These are phyloP conservation scores for Rhyacichthys aspro DNA, from an alignment of 2,797 vertebrate genomes.

Conservation along the genomic window DNA sequence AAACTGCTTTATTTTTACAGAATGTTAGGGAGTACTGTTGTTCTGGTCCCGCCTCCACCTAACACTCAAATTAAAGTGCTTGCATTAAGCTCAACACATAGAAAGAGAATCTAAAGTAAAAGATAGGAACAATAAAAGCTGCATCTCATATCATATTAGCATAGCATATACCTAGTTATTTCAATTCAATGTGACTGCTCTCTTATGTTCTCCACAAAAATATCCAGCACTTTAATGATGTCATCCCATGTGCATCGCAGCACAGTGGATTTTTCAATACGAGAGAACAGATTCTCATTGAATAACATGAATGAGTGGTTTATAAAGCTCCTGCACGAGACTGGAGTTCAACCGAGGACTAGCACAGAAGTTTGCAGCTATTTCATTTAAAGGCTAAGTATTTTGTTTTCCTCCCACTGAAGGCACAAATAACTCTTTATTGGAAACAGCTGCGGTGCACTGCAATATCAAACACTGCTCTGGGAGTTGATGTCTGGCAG, in stretches of 20 bases:
- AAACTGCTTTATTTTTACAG: not conserved
- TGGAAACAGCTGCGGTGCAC: slow-evolving; percentile 3
- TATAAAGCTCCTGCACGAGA: not conserved
- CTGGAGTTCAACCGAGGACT: slow-evolving; percentile 1
- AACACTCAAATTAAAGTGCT: too few relatives aligned
- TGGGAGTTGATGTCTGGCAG: not conserved
- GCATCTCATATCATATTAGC: too few relatives aligned
- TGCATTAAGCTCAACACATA: too few relatives aligned
- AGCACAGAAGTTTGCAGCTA: not conserved
- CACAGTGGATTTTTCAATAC: not conserved
- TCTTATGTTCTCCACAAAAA: too few relatives aligned
- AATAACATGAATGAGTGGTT: not conserved
- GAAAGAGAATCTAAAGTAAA: too few relatives aligned
- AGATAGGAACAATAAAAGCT: too few relatives aligned
- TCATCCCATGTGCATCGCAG: not conserved
- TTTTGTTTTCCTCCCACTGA: slow-evolving; percentile 3
- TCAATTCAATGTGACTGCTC: too few relatives aligned
- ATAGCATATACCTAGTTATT: too few relatives aligned
- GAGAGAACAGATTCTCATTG: not conserved
- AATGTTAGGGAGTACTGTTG: too few relatives aligned
- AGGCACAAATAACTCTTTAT: slow-evolving; percentile 13
- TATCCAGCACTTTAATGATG: not conserved
- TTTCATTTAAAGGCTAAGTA: slow-evolving; percentile 6
- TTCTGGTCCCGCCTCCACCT: too few relatives aligned
- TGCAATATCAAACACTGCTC: not conserved